These are phyloP conservation scores for Eubucco bourcierii DNA, from an alignment of 2,113 vertebrate genomes.

Conservation along the genomic window DNA sequence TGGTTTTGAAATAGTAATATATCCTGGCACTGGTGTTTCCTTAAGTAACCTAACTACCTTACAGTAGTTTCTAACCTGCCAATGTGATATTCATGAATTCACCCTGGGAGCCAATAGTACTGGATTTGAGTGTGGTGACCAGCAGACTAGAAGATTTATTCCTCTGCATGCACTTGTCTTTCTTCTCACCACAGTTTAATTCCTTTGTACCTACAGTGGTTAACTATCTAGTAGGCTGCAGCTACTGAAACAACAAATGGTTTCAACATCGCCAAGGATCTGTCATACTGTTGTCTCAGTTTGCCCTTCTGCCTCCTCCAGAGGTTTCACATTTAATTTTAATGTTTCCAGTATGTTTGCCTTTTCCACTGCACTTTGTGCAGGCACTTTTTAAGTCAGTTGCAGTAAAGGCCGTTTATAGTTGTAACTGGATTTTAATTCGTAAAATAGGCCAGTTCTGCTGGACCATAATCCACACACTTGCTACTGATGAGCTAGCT, in stretches of 20 bases:
- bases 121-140: neutral
- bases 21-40: neutral
- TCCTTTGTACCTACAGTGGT: neutral
- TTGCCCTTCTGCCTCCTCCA: neutral
- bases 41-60: constrained; percentile 9
- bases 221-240: neutral
- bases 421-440: neutral
- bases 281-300: neutral
- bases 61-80: neutral
- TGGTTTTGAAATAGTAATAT: neutral
- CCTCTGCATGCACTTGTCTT: neutral
- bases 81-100: neutral
- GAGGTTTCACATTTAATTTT: neutral
- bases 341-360: neutral
- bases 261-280: neutral
- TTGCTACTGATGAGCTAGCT: neutral
- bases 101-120: neutral
- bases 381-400: neutral
- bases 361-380: neutral
- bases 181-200: neutral
- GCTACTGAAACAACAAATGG: neutral
- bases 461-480: neutral
- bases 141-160: neutral
- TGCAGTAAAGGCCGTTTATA: neutral
- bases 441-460: neutral